Base-by-base conservation (phyloP, 1,140 invertebrate genomes). In the Lithobius niger region DNA sequence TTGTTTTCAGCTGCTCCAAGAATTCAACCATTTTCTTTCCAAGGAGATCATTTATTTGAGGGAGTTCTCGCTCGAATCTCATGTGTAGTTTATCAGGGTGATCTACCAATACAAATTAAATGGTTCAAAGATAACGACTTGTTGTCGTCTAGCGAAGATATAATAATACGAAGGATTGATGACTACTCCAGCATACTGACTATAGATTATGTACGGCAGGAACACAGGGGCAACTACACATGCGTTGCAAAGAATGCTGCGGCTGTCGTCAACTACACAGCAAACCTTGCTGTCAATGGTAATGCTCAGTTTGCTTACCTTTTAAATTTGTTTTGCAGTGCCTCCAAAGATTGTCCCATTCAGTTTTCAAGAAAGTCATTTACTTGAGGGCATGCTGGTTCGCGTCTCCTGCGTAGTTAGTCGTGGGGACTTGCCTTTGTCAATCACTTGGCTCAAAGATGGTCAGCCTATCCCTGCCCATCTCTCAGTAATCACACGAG, bases 21-120 rank as follows among this genome's bases (percentile, higher is more conserved):
- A 4, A 73, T 77, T 43, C 70, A 74, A 54, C 60, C 66, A 3
- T 74, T 73, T 58, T 62, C 64, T 19, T 71, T 77, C 75, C 82
- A 83, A 18, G 36, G 69, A 44, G 61, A 64, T 26, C 49, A 58
- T 3, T 66, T 71, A 36, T 65, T 68, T 43, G 67, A 71, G 59
- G 74, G 74, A 1, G 69, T 72, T 57, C 60, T 72, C 36, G 67
- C 72, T 3, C 68, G 69, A 15, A 86, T 96, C 59, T 86, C 89
- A 54, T 97, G 93, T 72, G 85, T 90, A 65, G 88, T 96, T 60
- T 81, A 91, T 66, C 88, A 74, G 63, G 81, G 82, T 56, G 81
- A 82, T 66, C 70, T 79, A 57, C 81, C 81, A 27, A 71, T 83
- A 16, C 72, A 73, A 61, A 80, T 85, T 63, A 72, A 71, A 52